Evolutionary conservation across 2,113 vertebrate species (phyloP), one percentile per base, ranked within the genome.

Genomic region (Cichladusa arquata): DNA sequence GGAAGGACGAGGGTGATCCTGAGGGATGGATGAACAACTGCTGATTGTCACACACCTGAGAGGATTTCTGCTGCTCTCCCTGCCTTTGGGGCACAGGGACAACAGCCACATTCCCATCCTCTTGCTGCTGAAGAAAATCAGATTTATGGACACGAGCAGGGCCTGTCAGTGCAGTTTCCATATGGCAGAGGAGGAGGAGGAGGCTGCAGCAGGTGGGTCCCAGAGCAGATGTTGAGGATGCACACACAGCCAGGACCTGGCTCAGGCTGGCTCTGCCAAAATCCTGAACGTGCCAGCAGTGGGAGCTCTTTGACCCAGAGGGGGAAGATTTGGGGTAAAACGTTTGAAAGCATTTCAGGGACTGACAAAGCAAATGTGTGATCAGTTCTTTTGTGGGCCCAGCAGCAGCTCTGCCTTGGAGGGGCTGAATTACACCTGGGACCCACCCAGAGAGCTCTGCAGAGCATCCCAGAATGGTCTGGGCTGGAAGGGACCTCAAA

Each of bases 1-100:
- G 56, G 4, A 18, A 83, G 50, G 60, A 19, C 16, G 29, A 40
- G 62, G 54, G 82, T 83, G 24, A 1, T 4, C 0, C 0, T 8
- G 34, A 34, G 19, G 65, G 51, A 20, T 26, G 76, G 56, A 19
- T 17, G 6, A 33, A 13, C 6, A 56, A 8, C 36, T 62, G 51
- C 70, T 78, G 58, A 29, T 42, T 16, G 12, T 10, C 44, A 17
- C 44, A 28, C 19, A 4, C 3, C 3, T 23, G 22, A 31, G 57
- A 23, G 60, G 42, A 9, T 6, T 19, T n/a, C 61, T 71, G 33
- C 70, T 44, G 17, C 33, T 77, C 44, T 14, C 40, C 67, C 50
- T 20, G 34, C 19, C 72, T 53, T 8, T 17, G 56, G 56, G 66
- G 44, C 54, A 77, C 22, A 77, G 80, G 67, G 25, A 33, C 69